These are phyloP conservation scores for Papilio gigon DNA, from an alignment of 2,888 invertebrate species.

Conservation along the genomic window DNA sequence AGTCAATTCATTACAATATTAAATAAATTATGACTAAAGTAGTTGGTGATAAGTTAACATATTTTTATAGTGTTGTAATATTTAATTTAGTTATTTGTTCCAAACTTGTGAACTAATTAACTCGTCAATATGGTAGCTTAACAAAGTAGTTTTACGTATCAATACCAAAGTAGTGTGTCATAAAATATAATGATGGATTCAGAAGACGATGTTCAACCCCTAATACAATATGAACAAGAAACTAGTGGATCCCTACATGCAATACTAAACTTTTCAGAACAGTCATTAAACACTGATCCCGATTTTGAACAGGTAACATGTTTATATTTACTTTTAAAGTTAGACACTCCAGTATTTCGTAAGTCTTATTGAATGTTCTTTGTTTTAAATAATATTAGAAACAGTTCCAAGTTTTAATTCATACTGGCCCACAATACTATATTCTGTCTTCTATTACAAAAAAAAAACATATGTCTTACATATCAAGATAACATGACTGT, in stretches of 20 bases:
- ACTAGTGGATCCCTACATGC: constrained; percentile 43
- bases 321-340: not conserved
- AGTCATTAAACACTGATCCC: constrained; percentile 62
- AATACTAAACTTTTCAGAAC: constrained; percentile 55
- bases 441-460: no score
- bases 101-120: not conserved
- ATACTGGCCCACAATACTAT: no score
- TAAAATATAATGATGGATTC: constrained; percentile 56
- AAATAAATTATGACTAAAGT: not conserved
- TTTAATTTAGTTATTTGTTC: not conserved
- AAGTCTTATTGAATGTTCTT: no score
- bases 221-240: constrained; percentile 62
- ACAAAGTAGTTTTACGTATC: not conserved
- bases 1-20: not conserved
- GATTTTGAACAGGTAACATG: constrained; percentile 72
- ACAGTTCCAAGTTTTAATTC: no score
- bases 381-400: no score
- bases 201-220: constrained; percentile 70
- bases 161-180: constrained; percentile 26
- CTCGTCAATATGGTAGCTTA: constrained; percentile 1
- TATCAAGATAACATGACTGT: no score
- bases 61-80: not conserved
- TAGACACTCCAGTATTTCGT: no score
- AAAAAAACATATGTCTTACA: no score
- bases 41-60: not conserved